A percentile compares a stretch with the other conserved stretches of the same genome.
Conservation (phyloP, 2,888 invertebrate genomes). For the Luffia ferchaultella region DNA sequence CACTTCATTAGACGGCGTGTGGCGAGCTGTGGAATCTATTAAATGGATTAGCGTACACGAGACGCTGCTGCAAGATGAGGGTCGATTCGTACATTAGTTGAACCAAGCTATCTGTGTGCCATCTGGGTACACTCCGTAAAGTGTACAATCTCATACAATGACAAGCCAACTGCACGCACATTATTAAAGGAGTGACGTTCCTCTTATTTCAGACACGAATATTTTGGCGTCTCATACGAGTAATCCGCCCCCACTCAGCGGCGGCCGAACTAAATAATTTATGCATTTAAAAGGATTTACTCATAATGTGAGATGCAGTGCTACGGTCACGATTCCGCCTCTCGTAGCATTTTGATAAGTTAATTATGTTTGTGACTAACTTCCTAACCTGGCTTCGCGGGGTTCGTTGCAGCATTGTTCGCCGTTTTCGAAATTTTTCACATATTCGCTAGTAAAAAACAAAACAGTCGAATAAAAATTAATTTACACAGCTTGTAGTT, state of each 20-base stretch:
- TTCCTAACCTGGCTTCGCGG: too few species aligned
- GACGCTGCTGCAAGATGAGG: slow-evolving; percentile 54
- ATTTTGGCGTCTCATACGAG: slow-evolving; percentile 13
- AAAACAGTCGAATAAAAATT: too few species aligned
- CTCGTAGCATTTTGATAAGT: neutral
- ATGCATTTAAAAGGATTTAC: slow-evolving; percentile 64
- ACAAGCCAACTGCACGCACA: neutral
- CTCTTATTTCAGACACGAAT: neutral
- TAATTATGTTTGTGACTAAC: too few species aligned
- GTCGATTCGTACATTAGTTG: slow-evolving; percentile 29
- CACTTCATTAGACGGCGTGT: slow-evolving; percentile 18
- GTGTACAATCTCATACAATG: neutral
- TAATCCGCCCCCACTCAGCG: slow-evolving; percentile 32
- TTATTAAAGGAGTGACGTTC: too few species aligned
- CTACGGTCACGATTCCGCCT: slow-evolving; percentile 52
- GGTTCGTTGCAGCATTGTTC: too few species aligned
- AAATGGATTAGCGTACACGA: slow-evolving; percentile 48
- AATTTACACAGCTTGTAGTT: too few species aligned
- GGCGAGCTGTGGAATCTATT: slow-evolving; percentile 61
- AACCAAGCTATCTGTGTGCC: neutral
- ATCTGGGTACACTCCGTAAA: neutral
- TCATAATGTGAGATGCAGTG: slow-evolving; percentile 58
- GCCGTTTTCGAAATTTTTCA: too few species aligned
- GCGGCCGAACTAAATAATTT: slow-evolving; percentile 59
- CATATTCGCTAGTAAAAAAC: too few species aligned